Percentiles rank a stretch among this genome's conserved stretches.
Conservation (phyloP, 2,797 vertebrate genomes). For the Pelodytes ibericus region DNA sequence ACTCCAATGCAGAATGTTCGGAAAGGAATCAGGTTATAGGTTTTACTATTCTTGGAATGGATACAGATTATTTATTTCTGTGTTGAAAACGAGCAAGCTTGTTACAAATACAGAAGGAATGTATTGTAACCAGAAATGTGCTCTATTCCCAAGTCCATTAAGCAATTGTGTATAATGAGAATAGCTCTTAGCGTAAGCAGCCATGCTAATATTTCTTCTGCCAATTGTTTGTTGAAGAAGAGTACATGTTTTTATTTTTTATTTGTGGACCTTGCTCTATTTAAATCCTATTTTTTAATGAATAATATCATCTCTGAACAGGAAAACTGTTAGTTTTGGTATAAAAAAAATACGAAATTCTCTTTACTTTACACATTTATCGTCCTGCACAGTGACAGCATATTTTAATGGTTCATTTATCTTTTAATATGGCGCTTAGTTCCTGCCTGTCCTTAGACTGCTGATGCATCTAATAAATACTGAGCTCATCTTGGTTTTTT, state of each 20-base stretch:
- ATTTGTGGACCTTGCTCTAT: constrained; percentile 4
- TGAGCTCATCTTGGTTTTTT: too few relatives aligned
- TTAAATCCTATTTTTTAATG: constrained; percentile 24
- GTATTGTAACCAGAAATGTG: constrained; percentile 24
- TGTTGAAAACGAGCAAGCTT: constrained; percentile 33
- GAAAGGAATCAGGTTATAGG: constrained; percentile 45
- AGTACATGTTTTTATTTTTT: constrained; percentile 13
- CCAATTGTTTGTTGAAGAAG: constrained; percentile 40
- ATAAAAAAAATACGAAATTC: too few relatives aligned
- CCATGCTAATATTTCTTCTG: constrained; percentile 48
- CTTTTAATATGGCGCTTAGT: too few relatives aligned
- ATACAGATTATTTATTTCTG: constrained; percentile 35
- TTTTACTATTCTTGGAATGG: constrained; percentile 55
- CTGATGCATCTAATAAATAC: too few relatives aligned
- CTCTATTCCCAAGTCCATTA: constrained; percentile 47
- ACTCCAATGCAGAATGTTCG: constrained; percentile 52
- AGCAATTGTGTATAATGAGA: constrained; percentile 43
- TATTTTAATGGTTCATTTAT: too few relatives aligned
- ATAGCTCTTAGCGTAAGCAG: constrained; percentile 42
- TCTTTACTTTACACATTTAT: too few relatives aligned
- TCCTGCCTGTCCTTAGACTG: too few relatives aligned
- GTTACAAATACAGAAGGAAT: constrained; percentile 40
- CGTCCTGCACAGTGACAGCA: too few relatives aligned
- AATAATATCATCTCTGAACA: too few relatives aligned
- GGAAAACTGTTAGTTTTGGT: too few relatives aligned